These are phyloP conservation scores for Athripsodes cinereus DNA, from an alignment of 2,888 invertebrate species.

Conservation along the genomic window DNA sequence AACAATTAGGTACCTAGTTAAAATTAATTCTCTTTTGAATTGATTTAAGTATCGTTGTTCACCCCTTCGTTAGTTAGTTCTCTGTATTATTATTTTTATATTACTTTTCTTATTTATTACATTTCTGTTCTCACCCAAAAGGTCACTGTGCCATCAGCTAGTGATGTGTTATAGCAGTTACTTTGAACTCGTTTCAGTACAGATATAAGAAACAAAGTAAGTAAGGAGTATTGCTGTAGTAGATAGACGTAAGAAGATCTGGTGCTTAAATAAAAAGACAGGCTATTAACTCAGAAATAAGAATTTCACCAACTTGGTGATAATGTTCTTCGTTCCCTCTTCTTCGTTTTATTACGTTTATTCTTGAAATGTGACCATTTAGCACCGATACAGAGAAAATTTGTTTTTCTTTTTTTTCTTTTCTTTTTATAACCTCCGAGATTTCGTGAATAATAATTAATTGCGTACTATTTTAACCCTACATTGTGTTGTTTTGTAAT, in stretches of 20 bases:
- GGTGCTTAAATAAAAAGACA: slow-evolving; percentile 1
- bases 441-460: no score
- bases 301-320: neutral
- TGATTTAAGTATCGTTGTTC: no score
- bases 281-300: slow-evolving; percentile 13
- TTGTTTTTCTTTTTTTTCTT: neutral
- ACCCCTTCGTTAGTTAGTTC: no score
- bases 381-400: slow-evolving; percentile 1
- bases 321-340: slow-evolving; percentile 1
- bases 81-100: no score
- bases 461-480: no score
- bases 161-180: slow-evolving; percentile 8
- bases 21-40: no score
- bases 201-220: slow-evolving; percentile 4
- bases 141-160: slow-evolving; percentile 23
- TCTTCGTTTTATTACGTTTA: neutral
- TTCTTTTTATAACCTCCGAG: no score
- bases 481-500: no score
- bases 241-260: neutral
- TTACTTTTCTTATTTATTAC: no score
- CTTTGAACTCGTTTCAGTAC: no score
- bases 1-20: no score
- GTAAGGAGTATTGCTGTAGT: neutral
- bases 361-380: neutral
- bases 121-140: slow-evolving; percentile 3